phyloP scores from a whole-genome alignment of 2,797 vertebrate species.

The Pterois miles region DNA sequence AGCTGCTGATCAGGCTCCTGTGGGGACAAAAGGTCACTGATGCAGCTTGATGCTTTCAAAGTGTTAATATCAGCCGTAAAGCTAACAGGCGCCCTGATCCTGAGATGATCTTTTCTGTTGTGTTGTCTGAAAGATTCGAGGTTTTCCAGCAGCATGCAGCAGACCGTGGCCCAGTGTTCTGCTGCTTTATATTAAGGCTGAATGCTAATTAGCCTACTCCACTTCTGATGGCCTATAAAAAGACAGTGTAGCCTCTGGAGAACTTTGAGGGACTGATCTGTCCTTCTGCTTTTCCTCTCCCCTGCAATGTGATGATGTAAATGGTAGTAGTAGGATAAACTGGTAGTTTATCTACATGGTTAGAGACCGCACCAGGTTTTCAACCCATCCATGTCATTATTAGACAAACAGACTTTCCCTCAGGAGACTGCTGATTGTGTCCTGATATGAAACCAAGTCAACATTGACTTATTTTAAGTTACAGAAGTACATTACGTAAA shows the following conservation, averaged over 20 bases:
- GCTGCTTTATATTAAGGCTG: constrained; percentile 50
- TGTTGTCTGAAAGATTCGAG: background rate
- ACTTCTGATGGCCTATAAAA: constrained; percentile 79
- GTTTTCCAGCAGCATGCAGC: background rate
- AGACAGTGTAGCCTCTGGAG: constrained; percentile 44
- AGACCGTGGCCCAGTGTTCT: background rate
- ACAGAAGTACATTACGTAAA: no score
- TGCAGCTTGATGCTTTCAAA: constrained; percentile 2
- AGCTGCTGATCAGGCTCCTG: constrained; percentile 2
- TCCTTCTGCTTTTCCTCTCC: constrained; percentile 17
- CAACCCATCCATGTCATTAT: no score
- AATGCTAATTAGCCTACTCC: constrained; percentile 84
- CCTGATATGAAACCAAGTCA: no score
- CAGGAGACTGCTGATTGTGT: no score
- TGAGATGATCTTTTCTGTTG: background rate
- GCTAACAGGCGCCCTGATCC: background rate
- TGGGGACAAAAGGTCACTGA: background rate
- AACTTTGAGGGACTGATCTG: constrained; percentile 29
- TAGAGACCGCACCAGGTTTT: background rate
- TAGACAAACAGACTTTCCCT: no score
- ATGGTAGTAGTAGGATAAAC: background rate
- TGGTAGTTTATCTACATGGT: background rate
- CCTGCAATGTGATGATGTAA: background rate
- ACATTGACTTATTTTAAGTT: no score
- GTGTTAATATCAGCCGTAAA: background rate